Percentiles rank a stretch among this genome's conserved stretches.
Evolutionary conservation across 1,140 invertebrate species (phyloP).

Genomic region (Drosophila sp.): DNA sequence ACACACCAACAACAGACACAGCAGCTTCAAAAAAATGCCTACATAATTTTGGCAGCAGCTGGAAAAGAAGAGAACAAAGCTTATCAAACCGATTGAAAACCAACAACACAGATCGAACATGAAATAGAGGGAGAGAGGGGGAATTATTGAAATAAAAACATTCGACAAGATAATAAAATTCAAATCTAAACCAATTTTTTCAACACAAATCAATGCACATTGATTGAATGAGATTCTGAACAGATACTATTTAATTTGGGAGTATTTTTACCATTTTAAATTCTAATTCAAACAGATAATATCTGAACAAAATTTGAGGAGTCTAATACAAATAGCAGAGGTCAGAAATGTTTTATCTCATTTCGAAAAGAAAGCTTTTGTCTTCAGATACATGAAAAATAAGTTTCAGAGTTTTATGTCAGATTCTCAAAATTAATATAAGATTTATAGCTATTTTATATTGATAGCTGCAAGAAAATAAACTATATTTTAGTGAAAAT

Average conservation of each 20-base stretch:
- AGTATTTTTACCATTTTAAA: neutral
- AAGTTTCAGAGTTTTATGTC: no score
- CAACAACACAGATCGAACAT: no score
- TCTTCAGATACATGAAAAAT: no score
- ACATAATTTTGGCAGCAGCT: conserved; percentile 32
- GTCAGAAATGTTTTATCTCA: no score
- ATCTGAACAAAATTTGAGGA: no score
- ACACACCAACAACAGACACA: neutral
- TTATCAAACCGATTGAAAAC: conserved; percentile 28
- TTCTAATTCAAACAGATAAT: neutral
- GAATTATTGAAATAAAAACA: neutral
- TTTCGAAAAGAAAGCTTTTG: no score
- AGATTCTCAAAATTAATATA: no score
- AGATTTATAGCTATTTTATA: no score
- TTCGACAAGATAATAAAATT: neutral
- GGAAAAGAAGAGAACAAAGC: conserved; percentile 26
- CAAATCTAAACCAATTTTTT: neutral
- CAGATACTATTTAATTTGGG: no score
- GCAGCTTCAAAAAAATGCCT: conserved; percentile 30
- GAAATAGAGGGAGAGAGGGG: neutral
- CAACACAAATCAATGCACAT: conserved; percentile 1
- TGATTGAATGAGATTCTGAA: neutral
- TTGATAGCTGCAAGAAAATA: no score
- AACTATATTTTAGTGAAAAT: no score
- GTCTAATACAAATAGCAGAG: no score